Percentiles rank a stretch among this genome's conserved stretches.
phyloP scores from a whole-genome alignment of 1,140 invertebrate genomes.

The Gonioctena quinquepunctata region DNA sequence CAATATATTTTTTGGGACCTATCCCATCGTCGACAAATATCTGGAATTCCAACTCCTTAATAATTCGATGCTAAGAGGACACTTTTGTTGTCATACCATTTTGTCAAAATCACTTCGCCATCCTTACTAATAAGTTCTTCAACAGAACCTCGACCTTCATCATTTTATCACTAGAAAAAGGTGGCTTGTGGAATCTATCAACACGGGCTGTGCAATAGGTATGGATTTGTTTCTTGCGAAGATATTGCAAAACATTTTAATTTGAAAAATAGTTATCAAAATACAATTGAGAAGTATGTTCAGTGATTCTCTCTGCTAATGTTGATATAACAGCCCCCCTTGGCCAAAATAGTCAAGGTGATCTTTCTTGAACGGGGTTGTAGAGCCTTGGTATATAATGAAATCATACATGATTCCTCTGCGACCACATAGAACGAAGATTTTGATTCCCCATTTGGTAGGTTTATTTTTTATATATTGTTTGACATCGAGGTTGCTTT shows the following conservation, averaged over 20 bases:
- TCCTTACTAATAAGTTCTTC: background rate
- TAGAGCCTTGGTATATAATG: conserved; percentile 42
- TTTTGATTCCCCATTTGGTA: conserved; percentile 52
- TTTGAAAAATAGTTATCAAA: conserved; percentile 50
- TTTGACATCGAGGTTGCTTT: conserved; percentile 42
- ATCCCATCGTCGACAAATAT: conserved; percentile 19
- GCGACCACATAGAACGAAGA: conserved; percentile 37
- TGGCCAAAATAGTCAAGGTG: conserved; percentile 32
- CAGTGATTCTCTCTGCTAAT: conserved; percentile 30
- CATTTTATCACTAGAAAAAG: conserved; percentile 47
- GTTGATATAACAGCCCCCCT: conserved; percentile 33
- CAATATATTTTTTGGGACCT: conserved; percentile 32
- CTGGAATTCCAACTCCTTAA: conserved; percentile 13
- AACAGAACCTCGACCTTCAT: background rate
- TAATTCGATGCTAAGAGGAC: conserved; percentile 55
- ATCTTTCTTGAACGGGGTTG: conserved; percentile 30
- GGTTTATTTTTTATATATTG: conserved; percentile 52
- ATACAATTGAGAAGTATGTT: conserved; percentile 10
- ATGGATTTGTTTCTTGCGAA: conserved; percentile 49
- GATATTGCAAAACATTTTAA: conserved; percentile 49
- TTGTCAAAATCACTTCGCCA: background rate
- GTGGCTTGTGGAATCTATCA: conserved; percentile 49
- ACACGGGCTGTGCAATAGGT: conserved; percentile 47
- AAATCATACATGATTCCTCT: conserved; percentile 41
- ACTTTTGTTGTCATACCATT: conserved; percentile 18